Percentiles rank a stretch among this genome's conserved stretches.
These are phyloP conservation scores for Chelmon rostratus DNA, from an alignment of 2,797 vertebrate species.

Conservation along the genomic window DNA sequence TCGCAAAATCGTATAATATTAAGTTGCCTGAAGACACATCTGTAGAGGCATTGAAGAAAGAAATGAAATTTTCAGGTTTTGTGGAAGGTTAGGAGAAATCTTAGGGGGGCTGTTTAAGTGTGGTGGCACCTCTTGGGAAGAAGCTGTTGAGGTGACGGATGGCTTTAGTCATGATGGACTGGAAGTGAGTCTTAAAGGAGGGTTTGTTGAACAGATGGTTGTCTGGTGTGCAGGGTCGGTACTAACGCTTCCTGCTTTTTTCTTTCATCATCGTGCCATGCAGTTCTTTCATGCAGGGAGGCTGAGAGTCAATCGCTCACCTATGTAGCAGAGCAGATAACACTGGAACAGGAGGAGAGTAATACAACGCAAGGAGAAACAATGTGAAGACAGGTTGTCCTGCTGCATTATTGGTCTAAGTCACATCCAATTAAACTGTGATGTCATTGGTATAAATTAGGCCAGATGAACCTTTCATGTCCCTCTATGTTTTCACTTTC, in stretches of 20 bases:
- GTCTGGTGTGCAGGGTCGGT: conserved; percentile 19
- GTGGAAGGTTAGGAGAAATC: conserved; percentile 40
- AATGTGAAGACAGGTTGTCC: background rate
- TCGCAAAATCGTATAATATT: background rate
- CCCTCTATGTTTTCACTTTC: background rate
- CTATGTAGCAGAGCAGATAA: conserved; percentile 8
- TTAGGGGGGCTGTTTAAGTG: conserved; percentile 26
- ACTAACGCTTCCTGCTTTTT: conserved; percentile 24
- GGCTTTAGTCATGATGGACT: conserved; percentile 47
- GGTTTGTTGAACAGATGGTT: conserved; percentile 49
- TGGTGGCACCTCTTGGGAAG: conserved; percentile 44
- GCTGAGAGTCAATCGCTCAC: conserved; percentile 25
- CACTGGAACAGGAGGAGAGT: background rate
- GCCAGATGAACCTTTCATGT: background rate
- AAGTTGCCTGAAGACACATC: background rate
- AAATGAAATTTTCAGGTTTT: conserved; percentile 33
- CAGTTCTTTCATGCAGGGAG: conserved; percentile 31
- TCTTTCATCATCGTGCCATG: conserved; percentile 25
- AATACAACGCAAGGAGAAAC: background rate
- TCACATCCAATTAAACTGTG: background rate
- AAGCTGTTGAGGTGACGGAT: conserved; percentile 50
- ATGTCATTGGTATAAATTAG: background rate
- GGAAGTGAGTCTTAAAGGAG: conserved; percentile 40
- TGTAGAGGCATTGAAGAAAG: background rate
- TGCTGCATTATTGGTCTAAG: background rate